phyloP scores from a whole-genome alignment of 2,113 vertebrate genomes.

The Mirounga angustirostris region DNA sequence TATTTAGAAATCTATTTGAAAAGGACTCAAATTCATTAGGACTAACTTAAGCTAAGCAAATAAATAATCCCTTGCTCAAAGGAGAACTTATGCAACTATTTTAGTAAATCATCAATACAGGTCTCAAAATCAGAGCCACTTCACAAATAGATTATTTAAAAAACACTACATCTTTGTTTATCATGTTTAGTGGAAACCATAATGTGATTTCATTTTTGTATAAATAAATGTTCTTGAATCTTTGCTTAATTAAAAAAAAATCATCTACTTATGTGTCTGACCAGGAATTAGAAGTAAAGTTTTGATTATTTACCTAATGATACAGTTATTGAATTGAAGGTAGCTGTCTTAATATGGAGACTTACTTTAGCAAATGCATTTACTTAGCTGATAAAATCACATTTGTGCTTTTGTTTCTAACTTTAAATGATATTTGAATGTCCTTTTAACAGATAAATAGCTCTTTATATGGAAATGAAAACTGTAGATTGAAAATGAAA shows the following conservation, averaged over 20 bases:
- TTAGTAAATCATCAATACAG: background rate
- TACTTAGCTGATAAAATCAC: constrained; percentile 54
- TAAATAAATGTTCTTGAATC: background rate
- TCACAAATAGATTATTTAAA: background rate
- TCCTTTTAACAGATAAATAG: constrained; percentile 37
- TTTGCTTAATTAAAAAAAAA: background rate
- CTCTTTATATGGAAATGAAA: constrained; percentile 33
- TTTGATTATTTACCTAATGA: constrained; percentile 43
- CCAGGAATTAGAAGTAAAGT: background rate
- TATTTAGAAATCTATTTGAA: background rate
- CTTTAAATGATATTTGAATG: background rate
- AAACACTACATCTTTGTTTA: background rate
- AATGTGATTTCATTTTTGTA: background rate
- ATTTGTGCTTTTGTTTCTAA: constrained; percentile 48
- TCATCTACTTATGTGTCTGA: background rate
- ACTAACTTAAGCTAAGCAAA: background rate
- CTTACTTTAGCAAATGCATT: background rate
- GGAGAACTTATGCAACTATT: background rate
- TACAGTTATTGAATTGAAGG: constrained; percentile 46
- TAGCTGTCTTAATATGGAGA: background rate
- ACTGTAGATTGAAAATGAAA: background rate
- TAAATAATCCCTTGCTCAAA: background rate
- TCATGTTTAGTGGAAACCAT: background rate
- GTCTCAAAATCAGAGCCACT: background rate
- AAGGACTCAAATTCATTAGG: background rate